phyloP scores from a whole-genome alignment of 2,797 vertebrate species.

The Ctenopoma kingsleyae region DNA sequence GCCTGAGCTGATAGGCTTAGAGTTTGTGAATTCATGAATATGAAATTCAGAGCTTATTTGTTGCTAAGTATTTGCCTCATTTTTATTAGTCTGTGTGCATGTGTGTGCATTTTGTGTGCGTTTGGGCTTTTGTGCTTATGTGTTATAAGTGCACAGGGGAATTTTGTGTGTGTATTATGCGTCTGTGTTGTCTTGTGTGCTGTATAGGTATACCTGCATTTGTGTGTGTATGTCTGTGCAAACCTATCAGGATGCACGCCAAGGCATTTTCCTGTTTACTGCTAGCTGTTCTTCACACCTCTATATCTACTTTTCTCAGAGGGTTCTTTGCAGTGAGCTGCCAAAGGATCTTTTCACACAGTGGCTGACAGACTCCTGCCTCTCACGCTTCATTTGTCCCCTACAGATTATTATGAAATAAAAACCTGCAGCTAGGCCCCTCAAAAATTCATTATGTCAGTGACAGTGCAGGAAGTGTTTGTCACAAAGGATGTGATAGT shows the following conservation, averaged over 20 bases:
- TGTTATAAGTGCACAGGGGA: slow-evolving; percentile 63
- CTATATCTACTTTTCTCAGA: slow-evolving; percentile 71
- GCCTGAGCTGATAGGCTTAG: slow-evolving; percentile 77
- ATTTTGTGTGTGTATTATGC: slow-evolving; percentile 61
- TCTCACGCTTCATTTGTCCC: slow-evolving; percentile 69
- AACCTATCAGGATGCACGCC: slow-evolving; percentile 63
- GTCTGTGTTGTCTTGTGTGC: slow-evolving; percentile 60
- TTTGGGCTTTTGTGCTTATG: slow-evolving; percentile 55
- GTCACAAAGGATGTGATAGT: slow-evolving; percentile 46
- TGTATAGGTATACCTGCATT: slow-evolving; percentile 63
- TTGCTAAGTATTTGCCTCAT: slow-evolving; percentile 74
- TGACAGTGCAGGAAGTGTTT: slow-evolving; percentile 52
- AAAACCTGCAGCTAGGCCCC: slow-evolving; percentile 61
- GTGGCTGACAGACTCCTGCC: slow-evolving; percentile 66
- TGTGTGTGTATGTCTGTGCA: slow-evolving; percentile 61
- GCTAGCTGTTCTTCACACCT: slow-evolving; percentile 72
- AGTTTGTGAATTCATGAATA: slow-evolving; percentile 81
- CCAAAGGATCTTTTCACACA: slow-evolving; percentile 74
- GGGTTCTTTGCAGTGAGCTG: slow-evolving; percentile 67
- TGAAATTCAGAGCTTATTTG: slow-evolving; percentile 76
- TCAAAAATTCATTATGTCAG: slow-evolving; percentile 65
- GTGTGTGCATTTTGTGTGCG: slow-evolving; percentile 33
- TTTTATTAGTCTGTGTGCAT: slow-evolving; percentile 67
- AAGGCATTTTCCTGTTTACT: slow-evolving; percentile 68
- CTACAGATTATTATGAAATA: slow-evolving; percentile 67